A percentile compares a stretch with the other conserved stretches of the same genome.
Conservation (phyloP, 2,797 vertebrate genomes). For the Loris lydekkerianus region DNA sequence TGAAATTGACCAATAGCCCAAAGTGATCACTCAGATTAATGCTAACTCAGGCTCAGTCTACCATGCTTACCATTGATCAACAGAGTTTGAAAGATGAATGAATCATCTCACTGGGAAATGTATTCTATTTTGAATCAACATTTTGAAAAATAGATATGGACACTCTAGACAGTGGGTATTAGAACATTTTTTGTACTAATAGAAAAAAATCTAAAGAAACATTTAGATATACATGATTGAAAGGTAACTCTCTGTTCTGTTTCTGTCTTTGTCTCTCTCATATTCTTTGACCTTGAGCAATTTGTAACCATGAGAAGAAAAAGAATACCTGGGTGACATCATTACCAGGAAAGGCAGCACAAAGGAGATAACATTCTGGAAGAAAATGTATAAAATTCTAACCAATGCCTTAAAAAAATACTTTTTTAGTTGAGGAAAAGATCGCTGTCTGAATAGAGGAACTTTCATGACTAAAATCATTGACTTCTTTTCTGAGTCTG, state of each 20-base stretch:
- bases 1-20: not conserved
- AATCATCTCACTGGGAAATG: not conserved
- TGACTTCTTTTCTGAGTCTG: conserved; percentile 42
- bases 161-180: not conserved
- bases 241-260: not conserved
- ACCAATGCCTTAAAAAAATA: not conserved
- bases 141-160: not conserved
- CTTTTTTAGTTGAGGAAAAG: conserved; percentile 53
- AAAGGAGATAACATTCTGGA: not conserved
- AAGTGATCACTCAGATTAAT: not conserved
- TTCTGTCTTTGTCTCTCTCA: not conserved
- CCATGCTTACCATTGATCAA: not conserved
- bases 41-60: not conserved
- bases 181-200: not conserved
- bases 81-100: not conserved
- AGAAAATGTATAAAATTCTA: conserved; percentile 59
- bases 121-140: not conserved
- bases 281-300: not conserved
- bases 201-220: conserved; percentile 1
- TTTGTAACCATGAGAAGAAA: not conserved
- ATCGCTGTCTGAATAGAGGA: conserved; percentile 55
- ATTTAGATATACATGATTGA: not conserved
- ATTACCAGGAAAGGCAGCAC: not conserved
- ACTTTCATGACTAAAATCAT: conserved; percentile 56
- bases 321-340: not conserved